Evolutionary conservation across 2,888 invertebrate genomes (phyloP), one percentile per base, ranked within the genome.

Genomic region (Metacarcinus magister): DNA sequence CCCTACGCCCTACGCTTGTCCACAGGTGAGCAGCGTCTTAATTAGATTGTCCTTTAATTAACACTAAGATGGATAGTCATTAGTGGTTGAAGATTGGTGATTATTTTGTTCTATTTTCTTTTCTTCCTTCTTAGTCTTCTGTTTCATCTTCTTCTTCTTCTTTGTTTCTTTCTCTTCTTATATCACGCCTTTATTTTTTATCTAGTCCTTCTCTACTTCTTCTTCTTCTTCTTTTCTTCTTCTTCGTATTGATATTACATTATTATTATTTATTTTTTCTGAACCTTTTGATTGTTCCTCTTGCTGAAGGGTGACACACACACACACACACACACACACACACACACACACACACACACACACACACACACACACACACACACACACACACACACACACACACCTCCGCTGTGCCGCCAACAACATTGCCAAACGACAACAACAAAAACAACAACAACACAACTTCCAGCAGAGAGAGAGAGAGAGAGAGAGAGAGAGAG

Each of bases 271-370:
- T 54, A 0, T 54, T 54, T 19, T 54, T 2, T 54, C 0, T 54
- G 10, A 16, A 5, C 19, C 0, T 82, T 82, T 32, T 82, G 82
- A 32, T 82, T 32, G 16, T 82, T 2, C 8, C 28, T 82, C 23
- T 32, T 82, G 82, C 10, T 82, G 28, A 23, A 54, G 54, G 10
- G 19, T 67, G 19, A n/a, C n/a, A 16, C n/a, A 8, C 67, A 67
- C 67, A n/a, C n/a, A 16, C n/a, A 8, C 67, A 67, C 67, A n/a
- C n/a, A 28, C 32, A 82, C 82, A 82, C 82, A 82, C 82, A 82
- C 82, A 82, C 82, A 82, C 82, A 82, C 82, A 82, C 82, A 82
- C 82, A 82, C 82, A 82, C 82, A 82, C 82, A 82, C 82, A 82
- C 82, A 82, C 82, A 82, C 82, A 82, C 82, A 82, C 82, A 82